Evolutionary conservation across 2,797 vertebrate species (phyloP), one percentile per base, ranked within the genome.

Genomic region (Clarias pachynema): DNA sequence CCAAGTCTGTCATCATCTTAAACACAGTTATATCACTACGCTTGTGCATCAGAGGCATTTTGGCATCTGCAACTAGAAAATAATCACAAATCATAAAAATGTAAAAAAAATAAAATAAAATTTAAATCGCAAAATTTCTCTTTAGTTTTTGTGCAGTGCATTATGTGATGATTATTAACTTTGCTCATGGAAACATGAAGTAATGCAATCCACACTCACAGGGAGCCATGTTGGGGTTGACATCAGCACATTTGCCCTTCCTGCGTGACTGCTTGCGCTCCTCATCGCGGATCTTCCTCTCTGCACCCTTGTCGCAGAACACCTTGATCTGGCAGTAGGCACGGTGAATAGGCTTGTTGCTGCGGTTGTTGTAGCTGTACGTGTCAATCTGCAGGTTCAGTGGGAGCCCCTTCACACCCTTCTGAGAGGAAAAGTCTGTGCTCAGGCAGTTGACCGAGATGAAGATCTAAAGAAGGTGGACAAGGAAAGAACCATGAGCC

Each of bases 271-370:
- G 98, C 84, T 99, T 99, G 90, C 98, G 95, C 90, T 99, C 98
- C 93, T 99, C 98, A 31, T 99, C 98, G 12, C 98, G 94, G 94
- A 99, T 99, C 94, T 99, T 99, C 91, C 98, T 96, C 87, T 99
- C 98, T 0, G 98, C 98, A 26, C 98, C 98, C 94, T 99, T 99
- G 94, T 99, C 98, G 0, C 98, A 99, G 94, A 99, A 99, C 86
- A 99, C 98, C 92, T 99, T 99, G 89, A 99, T 99, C 93, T 99
- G 98, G 94, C 98, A 99, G 94, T 93, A 98, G 69, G 97, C 97
- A 3, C 98, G 96, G 92, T 99, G 98, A 88, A 98, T 97, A 37
- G 98, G 98, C 89, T 98, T 98, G 94, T 99, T 99, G 93, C 98
- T 99, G 88, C 98, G 97, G 94, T 98, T 98, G 93, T 98, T 99